Evolutionary conservation across 2,888 invertebrate genomes (phyloP).

Genomic region (Aphodius sticticus): DNA sequence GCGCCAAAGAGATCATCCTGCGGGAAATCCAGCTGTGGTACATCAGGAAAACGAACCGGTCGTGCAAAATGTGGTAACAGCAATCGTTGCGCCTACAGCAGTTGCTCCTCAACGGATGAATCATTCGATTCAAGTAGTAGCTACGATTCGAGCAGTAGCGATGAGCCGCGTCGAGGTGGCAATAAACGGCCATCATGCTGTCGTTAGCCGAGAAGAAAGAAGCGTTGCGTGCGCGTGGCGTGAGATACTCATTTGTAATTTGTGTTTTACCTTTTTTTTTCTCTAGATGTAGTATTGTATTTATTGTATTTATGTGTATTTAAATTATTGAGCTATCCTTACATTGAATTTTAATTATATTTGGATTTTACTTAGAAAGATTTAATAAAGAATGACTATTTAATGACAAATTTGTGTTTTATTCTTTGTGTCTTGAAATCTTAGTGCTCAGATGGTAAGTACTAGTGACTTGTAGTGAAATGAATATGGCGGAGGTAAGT

Average conservation of each 20-base stretch:
- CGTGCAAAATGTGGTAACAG: not conserved
- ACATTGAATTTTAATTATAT: not conserved
- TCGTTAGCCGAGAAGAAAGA: not conserved
- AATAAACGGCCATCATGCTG: not conserved
- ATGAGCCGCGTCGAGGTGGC: not conserved
- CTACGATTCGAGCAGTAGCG: not conserved
- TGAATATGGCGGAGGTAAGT: no score
- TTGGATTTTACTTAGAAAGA: not conserved
- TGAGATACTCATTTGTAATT: not conserved
- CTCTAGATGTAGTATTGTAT: not conserved
- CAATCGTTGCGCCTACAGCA: not conserved
- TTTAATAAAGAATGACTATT: not conserved
- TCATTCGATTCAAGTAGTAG: not conserved
- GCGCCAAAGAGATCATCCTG: not conserved
- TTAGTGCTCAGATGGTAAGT: not conserved
- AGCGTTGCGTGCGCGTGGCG: not conserved
- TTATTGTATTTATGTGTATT: not conserved
- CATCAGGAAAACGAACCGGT: not conserved
- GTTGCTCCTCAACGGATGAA: not conserved
- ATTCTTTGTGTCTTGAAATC: not conserved
- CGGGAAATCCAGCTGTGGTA: not conserved
- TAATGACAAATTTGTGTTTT: not conserved
- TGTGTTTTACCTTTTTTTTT: not conserved
- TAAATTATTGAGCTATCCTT: not conserved
- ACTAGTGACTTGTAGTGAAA: not conserved